Evolutionary conservation across 1,140 invertebrate genomes (phyloP).

Genomic region (Eumeta japonica): DNA sequence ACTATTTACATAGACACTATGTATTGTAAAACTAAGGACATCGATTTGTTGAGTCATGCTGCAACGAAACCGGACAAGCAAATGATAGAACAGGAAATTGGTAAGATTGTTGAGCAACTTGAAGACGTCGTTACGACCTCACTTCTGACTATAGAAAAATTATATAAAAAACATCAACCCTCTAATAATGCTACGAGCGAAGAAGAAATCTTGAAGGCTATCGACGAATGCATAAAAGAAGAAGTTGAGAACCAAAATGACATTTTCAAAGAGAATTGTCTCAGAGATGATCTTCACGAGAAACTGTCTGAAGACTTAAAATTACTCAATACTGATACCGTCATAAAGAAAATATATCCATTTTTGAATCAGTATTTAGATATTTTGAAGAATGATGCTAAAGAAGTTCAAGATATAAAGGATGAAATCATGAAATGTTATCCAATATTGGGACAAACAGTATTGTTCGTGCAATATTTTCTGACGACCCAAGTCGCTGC

Average conservation of each 20-base stretch:
- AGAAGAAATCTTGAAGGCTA: conserved; percentile 37
- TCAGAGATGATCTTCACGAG: conserved; percentile 63
- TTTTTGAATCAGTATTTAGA: conserved; percentile 23
- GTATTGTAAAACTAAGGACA: no score
- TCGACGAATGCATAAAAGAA: conserved; percentile 40
- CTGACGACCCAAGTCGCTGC: conserved; percentile 72
- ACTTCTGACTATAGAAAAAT: conserved; percentile 66
- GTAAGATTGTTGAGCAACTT: conserved; percentile 43
- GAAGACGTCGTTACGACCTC: conserved; percentile 62
- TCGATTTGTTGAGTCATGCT: no score
- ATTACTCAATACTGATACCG: conserved; percentile 50
- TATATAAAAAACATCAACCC: conserved; percentile 65
- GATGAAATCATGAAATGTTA: conserved; percentile 40
- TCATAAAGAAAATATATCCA: conserved; percentile 26
- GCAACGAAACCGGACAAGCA: no score
- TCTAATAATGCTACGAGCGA: conserved; percentile 12
- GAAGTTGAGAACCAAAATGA: conserved; percentile 38
- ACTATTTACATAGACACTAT: no score
- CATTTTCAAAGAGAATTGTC: conserved; percentile 62
- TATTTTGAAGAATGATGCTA: conserved; percentile 17
- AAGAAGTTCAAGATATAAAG: conserved; percentile 22
- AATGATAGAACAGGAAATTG: no score
- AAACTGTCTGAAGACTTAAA: conserved; percentile 61
- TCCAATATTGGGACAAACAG: conserved; percentile 79
- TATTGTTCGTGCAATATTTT: conserved; percentile 74